These are phyloP conservation scores for Siphonodentalium dalli DNA, from an alignment of 2,888 invertebrate species.

Conservation along the genomic window DNA sequence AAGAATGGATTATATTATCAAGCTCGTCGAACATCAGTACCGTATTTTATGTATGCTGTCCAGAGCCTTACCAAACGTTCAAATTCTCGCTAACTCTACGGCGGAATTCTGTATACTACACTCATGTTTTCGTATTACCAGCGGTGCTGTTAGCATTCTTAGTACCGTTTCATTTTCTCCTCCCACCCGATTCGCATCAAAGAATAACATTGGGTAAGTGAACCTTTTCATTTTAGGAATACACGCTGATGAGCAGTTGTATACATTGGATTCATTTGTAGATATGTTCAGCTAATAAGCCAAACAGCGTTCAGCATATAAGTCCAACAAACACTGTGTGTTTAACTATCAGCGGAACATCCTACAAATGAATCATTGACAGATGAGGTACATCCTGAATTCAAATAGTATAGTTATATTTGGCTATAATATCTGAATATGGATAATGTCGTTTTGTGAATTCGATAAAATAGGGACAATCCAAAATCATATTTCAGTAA, in stretches of 20 bases:
- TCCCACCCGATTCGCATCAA: constrained; percentile 96
- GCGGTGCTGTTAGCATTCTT: constrained; percentile 90
- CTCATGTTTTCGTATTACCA: constrained; percentile 68
- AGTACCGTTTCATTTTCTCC: constrained; percentile 92
- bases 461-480: too few species aligned
- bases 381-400: too few species aligned
- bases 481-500: too few species aligned
- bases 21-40: constrained; percentile 27
- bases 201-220: constrained; percentile 93
- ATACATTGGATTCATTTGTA: background rate
- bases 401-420: too few species aligned
- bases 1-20: constrained; percentile 41
- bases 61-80: constrained; percentile 42
- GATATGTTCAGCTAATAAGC: background rate
- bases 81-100: constrained; percentile 83
- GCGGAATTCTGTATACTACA: constrained; percentile 91
- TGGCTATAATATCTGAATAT: too few species aligned
- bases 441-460: too few species aligned
- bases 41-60: constrained; percentile 42
- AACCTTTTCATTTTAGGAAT: background rate
- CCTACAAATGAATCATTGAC: too few species aligned
- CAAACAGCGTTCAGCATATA: background rate
- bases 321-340: background rate
- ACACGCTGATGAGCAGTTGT: background rate
- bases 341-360: too few species aligned